Base-by-base conservation (phyloP, 2,113 vertebrate genomes). In the Neolamprologus sp. region DNA sequence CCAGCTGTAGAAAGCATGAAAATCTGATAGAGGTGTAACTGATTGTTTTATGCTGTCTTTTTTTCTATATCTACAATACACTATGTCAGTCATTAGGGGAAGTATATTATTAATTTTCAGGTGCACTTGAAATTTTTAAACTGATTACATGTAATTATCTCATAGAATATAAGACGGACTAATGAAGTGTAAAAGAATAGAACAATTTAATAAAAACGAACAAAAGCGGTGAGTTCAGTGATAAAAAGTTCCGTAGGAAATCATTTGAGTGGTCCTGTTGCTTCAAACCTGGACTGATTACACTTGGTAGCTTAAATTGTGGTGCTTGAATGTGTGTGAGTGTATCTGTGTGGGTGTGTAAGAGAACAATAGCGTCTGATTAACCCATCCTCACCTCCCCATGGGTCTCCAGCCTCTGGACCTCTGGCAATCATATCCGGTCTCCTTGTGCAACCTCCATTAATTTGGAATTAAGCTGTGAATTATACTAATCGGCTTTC, bases 281-380 rank as follows among this genome's bases (percentile, higher is more conserved):
- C 81, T 54, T 73, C 54, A 55, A 35, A 87, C 49, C 40, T 35
- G 21, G 19, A 49, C 87, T 92, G 87, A 94, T 93, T 94, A 88
- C 23, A 2, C 71, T 58, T 7, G 5, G 88, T 17, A 60, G 81
- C 40, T 23, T 53, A 79, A 85, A 91, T 78, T 75, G 83, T 53
- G 45, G 14, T 30, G n/a, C 55, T 11, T 55, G 16, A 47, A 40
- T 83, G 37, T 45, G 30, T 80, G 71, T 14, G 55, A 49, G 17
- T 78, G 42, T 3, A n/a, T 78, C 26, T 78, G 45, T 88, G 51
- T 80, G 16, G 19, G 8, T 37, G 35, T 79, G 55, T 42, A 19
- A 23, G 83, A 85, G 85, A 94, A 94, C 89, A 94, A 94, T 91
- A 78, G 81, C 21, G 55, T 83, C 85, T 95, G 94, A 95, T 92